Conservation (phyloP, 2,888 invertebrate species). For the Acholoe squamosa region DNA sequence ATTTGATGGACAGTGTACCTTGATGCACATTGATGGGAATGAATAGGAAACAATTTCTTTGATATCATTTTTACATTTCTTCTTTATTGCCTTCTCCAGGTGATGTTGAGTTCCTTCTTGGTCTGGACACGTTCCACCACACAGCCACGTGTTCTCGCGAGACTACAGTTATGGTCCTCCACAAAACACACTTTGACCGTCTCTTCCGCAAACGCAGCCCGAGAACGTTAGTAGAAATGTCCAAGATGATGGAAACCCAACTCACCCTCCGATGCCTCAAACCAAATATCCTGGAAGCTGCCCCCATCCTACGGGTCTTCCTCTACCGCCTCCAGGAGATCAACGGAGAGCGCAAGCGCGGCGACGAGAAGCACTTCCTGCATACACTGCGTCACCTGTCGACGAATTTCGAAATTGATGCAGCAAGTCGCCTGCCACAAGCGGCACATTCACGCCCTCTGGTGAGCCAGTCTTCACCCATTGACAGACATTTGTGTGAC, state of each 20-base stretch:
- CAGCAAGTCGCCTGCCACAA: neutral
- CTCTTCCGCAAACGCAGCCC: slow-evolving; percentile 65
- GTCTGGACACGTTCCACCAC: slow-evolving; percentile 66
- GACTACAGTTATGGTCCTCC: slow-evolving; percentile 67
- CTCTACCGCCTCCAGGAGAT: slow-evolving; percentile 67
- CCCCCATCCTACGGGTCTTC: slow-evolving; percentile 66
- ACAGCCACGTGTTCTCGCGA: slow-evolving; percentile 68
- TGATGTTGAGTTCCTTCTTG: slow-evolving; percentile 68
- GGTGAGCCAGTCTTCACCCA: neutral
- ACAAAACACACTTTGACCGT: slow-evolving; percentile 68
- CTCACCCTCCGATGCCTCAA: slow-evolving; percentile 65
- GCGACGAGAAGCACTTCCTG: slow-evolving; percentile 60
- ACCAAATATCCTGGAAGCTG: slow-evolving; percentile 67
- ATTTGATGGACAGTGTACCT: too few species aligned
- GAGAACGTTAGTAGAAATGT: slow-evolving; percentile 58
- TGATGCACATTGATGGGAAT: too few species aligned
- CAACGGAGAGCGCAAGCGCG: slow-evolving; percentile 53
- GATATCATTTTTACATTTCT: too few species aligned
- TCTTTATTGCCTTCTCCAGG: too few species aligned
- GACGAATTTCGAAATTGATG: neutral
- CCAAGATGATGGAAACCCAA: slow-evolving; percentile 65
- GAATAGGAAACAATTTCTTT: too few species aligned
- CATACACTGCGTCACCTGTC: slow-evolving; percentile 1
- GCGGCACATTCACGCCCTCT: neutral
- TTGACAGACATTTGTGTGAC: slow-evolving; percentile 28